Evolutionary conservation across 2,797 vertebrate genomes (phyloP).

Genomic region (Propithecus deckenii): DNA sequence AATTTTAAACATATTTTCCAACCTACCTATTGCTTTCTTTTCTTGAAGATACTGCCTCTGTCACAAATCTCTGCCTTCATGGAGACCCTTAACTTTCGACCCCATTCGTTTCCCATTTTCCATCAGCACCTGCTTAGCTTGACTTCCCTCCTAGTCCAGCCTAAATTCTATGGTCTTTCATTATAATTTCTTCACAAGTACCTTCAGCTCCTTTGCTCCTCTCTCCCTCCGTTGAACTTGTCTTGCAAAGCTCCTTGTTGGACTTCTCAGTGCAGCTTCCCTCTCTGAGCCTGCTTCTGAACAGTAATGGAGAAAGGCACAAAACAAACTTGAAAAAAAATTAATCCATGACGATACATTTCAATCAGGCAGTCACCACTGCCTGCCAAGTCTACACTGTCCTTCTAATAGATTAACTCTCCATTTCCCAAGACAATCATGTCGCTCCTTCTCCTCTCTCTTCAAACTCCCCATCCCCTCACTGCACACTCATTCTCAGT

Average conservation of each 20-base stretch:
- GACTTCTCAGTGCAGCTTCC: neutral
- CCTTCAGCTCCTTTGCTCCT: neutral
- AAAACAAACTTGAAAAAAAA: neutral
- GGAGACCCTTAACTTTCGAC: neutral
- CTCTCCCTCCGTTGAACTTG: neutral
- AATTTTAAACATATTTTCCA: constrained; percentile 22
- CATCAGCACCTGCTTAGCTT: neutral
- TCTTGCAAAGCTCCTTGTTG: neutral
- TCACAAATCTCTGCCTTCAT: neutral
- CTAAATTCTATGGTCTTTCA: neutral
- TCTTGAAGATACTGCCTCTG: neutral
- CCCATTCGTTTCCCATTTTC: neutral
- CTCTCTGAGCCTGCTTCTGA: neutral
- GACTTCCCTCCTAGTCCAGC: neutral
- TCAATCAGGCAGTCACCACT: neutral
- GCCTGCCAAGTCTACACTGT: neutral
- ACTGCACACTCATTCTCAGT: neutral
- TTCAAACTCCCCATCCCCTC: neutral
- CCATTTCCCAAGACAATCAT: neutral
- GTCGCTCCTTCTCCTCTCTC: neutral
- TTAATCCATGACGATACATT: neutral
- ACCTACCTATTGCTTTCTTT: neutral
- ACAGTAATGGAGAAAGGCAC: neutral
- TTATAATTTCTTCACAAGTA: neutral
- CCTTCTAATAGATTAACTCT: neutral